Conservation (phyloP, 1,140 invertebrate species). For the Leptestheria dahalacensis region DNA sequence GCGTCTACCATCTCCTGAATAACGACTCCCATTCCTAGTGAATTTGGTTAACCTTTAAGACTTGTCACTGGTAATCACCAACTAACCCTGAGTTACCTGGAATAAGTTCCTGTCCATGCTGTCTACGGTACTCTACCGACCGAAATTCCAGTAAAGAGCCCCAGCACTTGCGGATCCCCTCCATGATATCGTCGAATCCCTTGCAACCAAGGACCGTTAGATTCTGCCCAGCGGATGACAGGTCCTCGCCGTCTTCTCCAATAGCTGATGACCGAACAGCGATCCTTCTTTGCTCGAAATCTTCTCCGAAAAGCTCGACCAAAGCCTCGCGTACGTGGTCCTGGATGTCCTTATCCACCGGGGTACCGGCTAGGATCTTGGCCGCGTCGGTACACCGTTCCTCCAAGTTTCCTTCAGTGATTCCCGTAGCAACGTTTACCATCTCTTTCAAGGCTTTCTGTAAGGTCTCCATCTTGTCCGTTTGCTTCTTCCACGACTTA, state of each 20-base stretch:
- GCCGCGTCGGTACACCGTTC: constrained; percentile 20
- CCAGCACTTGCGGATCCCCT: constrained; percentile 55
- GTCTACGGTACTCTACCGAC: constrained; percentile 55
- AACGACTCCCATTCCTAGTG: constrained; percentile 59
- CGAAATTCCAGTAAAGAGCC: constrained; percentile 56
- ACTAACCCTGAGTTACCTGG: neutral
- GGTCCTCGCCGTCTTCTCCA: constrained; percentile 59
- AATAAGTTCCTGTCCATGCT: constrained; percentile 17
- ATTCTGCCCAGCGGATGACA: constrained; percentile 71
- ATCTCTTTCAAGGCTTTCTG: constrained; percentile 20
- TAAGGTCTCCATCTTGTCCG: constrained; percentile 25
- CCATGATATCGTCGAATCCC: constrained; percentile 33
- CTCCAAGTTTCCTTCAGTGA: constrained; percentile 20
- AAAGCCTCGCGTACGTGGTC: neutral
- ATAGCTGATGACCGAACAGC: constrained; percentile 48
- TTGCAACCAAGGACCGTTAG: constrained; percentile 49
- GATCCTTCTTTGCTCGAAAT: constrained; percentile 22
- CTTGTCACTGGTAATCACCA: neutral
- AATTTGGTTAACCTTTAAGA: neutral
- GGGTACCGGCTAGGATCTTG: neutral
- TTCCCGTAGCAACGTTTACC: constrained; percentile 22
- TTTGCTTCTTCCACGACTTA: constrained; percentile 36
- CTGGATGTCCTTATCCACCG: neutral
- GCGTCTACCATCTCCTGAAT: constrained; percentile 58
- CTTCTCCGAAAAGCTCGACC: constrained; percentile 4